Conservation (phyloP, 2,797 vertebrate species). For the Poecile montanus region DNA sequence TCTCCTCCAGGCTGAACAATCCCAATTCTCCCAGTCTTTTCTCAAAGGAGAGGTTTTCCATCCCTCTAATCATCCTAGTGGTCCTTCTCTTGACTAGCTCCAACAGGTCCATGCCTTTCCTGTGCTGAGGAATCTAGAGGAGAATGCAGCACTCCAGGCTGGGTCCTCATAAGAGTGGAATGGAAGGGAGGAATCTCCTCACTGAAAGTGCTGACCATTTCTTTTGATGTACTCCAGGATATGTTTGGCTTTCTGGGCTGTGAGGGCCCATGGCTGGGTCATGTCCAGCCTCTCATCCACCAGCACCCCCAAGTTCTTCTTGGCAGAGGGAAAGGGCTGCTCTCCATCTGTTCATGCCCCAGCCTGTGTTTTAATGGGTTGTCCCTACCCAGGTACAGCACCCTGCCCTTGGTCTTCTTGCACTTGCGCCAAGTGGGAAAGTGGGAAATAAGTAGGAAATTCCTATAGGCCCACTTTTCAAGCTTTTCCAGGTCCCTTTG, state of each 20-base stretch:
- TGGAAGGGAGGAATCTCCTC: not conserved
- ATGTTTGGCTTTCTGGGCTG: fast-evolving
- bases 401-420: not conserved
- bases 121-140: not conserved
- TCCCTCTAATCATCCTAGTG: not conserved
- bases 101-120: not conserved
- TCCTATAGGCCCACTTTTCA: not conserved
- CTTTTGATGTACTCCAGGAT: not conserved
- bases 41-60: not conserved
- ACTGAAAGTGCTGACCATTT: not conserved
- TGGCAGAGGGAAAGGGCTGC: fast-evolving
- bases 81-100: not conserved
- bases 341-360: not conserved
- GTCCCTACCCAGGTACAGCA: not conserved
- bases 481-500: not conserved
- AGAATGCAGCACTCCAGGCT: not conserved
- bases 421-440: not conserved
- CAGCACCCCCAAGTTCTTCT: not conserved
- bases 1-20: not conserved
- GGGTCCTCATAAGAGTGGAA: not conserved
- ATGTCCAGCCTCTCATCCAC: not conserved
- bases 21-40: not conserved
- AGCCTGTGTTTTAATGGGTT: not conserved
- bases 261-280: fast-evolving
- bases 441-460: not conserved